Conservation (phyloP, 2,113 vertebrate genomes). For the Noctilio leporinus region DNA sequence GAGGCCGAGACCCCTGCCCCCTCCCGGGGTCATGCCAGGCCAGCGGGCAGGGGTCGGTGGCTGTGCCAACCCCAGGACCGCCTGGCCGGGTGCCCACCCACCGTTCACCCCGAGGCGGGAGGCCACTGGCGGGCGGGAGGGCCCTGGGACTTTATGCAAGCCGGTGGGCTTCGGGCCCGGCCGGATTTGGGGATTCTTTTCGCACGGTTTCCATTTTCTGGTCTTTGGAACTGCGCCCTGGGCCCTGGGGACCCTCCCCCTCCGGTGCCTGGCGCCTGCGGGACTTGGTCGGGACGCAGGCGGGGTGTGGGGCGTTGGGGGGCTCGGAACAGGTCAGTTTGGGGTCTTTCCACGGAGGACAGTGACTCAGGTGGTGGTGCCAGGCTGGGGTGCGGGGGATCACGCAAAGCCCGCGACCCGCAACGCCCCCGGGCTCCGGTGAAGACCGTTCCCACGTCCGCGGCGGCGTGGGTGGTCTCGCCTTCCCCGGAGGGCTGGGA, state of each 20-base stretch:
- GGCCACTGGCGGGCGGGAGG: constrained; percentile 66
- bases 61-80: constrained; percentile 45
- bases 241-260: background rate
- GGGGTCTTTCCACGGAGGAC: background rate
- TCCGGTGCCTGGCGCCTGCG: constrained; percentile 1
- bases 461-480: constrained; percentile 58
- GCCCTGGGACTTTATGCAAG: constrained; percentile 80
- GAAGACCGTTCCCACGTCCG: background rate
- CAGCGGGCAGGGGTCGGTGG: constrained; percentile 39
- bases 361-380: background rate
- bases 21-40: constrained; percentile 58
- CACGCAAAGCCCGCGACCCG: background rate
- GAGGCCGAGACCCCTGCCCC: constrained; percentile 63
- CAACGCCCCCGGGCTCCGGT: background rate
- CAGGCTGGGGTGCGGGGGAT: too few species aligned
- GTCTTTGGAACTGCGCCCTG: constrained; percentile 55
- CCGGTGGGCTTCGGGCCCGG: constrained; percentile 76
- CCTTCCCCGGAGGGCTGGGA: background rate
- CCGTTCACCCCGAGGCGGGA: constrained; percentile 64
- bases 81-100: constrained; percentile 70
- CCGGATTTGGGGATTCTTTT: constrained; percentile 74
- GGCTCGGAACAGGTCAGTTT: background rate
- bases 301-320: background rate
- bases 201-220: constrained; percentile 67
- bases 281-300: background rate